phyloP scores from a whole-genome alignment of 2,888 invertebrate species.

The Drosophila rellima region DNA sequence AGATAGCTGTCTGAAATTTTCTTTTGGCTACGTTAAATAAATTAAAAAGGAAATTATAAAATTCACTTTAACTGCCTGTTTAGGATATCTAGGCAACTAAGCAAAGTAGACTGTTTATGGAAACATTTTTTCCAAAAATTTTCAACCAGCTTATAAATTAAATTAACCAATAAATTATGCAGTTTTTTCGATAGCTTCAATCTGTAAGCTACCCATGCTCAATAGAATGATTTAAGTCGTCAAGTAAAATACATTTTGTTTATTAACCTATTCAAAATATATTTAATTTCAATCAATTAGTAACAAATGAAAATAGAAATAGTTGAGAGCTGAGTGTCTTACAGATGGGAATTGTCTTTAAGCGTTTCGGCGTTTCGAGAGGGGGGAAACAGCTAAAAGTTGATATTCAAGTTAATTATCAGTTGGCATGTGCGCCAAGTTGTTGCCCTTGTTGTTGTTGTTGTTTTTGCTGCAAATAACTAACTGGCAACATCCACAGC shows the following conservation, averaged over 20 bases:
- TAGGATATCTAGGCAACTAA: too few species aligned
- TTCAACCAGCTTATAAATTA: background rate
- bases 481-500: conserved; percentile 43
- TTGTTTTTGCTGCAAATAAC: conserved; percentile 55
- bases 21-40: too few species aligned
- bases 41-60: too few species aligned
- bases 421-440: conserved; percentile 75
- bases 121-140: background rate
- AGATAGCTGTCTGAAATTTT: too few species aligned
- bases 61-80: too few species aligned
- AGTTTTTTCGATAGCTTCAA: too few species aligned
- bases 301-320: background rate
- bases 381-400: conserved; percentile 55
- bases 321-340: background rate
- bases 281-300: background rate
- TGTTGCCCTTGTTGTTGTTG: conserved; percentile 34
- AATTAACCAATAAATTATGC: too few species aligned
- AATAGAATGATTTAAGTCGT: background rate
- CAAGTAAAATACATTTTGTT: background rate
- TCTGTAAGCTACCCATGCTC: background rate
- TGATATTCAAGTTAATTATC: conserved; percentile 78
- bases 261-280: background rate
- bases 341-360: conserved; percentile 18
- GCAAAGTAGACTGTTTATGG: too few species aligned
- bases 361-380: conserved; percentile 26